Base-by-base conservation (phyloP, 2,888 invertebrate genomes). In the Hetaerina titia region DNA sequence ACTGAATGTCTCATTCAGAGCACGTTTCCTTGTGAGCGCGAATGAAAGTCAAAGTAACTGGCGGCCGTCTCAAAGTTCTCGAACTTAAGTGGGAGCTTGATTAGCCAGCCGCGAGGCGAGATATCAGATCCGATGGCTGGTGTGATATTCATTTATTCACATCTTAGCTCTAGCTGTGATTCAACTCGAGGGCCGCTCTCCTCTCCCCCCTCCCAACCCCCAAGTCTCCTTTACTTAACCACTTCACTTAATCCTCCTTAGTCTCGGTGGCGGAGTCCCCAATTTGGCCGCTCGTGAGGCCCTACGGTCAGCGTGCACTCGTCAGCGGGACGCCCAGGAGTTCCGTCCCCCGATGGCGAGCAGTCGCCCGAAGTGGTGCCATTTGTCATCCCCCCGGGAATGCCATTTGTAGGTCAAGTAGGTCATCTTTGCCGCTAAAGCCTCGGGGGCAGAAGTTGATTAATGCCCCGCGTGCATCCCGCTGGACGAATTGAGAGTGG, bases 361-460 rank as follows among this genome's bases (percentile, higher is more conserved):
- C n/a, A 69, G 19, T 69, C 69, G 69, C 69, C 69, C n/a, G 69
- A 9, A 69, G 19, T 69, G n/a, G 69, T 22, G 69, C n/a, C 69
- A 69, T 69, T 69, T 69, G 69, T 69, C 69, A 69, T 69, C 69
- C 69, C n/a, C 69, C 22, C 69, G 69, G 69, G 69, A 69, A n/a
- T n/a, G 22, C 22, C 69, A n/a, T 22, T 7, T 7, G 69, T 22
- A 69, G 69, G 69, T 69, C 69, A 69, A 69, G 69, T 22, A n/a
- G n/a, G 22, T n/a, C 69, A 69, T 69, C 69, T 69, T 69, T 22
- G 22, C 69, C n/a, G 69, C 69, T 69, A 19, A 2, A n/a, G 69
- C n/a, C 69, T 69, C 22, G 69, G 69, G n/a, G 69, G 69, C 17
- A 60, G 17, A 17, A 60, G 69, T n/a, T 69, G 69, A 69, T 69